Evolutionary conservation across 2,888 invertebrate species (phyloP).

Genomic region (Brachylomia viminalis): DNA sequence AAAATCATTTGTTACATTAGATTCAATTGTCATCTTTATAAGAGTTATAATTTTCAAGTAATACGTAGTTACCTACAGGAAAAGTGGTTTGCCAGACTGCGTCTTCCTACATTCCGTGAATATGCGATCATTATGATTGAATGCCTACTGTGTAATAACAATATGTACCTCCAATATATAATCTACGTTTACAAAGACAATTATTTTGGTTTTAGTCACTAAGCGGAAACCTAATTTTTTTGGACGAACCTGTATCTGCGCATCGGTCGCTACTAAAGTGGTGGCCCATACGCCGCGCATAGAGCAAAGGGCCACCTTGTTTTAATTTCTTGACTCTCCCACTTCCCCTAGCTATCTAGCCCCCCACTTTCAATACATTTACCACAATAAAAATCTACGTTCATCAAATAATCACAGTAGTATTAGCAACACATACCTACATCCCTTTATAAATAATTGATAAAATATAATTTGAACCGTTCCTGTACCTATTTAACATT

Average conservation of each 20-base stretch:
- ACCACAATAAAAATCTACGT: too few relatives aligned
- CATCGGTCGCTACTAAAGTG: too few relatives aligned
- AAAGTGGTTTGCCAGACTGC: neutral
- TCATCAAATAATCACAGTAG: too few relatives aligned
- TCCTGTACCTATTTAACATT: neutral
- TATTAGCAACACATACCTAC: too few relatives aligned
- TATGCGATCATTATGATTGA: neutral
- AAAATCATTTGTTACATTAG: neutral
- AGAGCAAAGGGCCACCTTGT: too few relatives aligned
- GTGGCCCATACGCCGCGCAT: too few relatives aligned
- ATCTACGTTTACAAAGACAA: neutral
- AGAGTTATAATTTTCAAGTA: neutral
- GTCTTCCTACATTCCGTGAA: conserved; percentile 7
- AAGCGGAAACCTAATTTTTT: neutral
- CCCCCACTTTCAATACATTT: too few relatives aligned
- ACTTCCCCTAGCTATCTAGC: too few relatives aligned
- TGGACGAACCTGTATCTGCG: too few relatives aligned
- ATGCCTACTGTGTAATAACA: neutral
- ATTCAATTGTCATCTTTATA: neutral
- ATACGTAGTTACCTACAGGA: neutral
- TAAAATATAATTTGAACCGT: neutral
- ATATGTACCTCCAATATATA: too few relatives aligned
- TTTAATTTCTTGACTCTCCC: too few relatives aligned
- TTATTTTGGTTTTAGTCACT: neutral
- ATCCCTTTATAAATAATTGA: neutral